Evolutionary conservation across 2,888 invertebrate genomes (phyloP), one percentile per base, ranked within the genome.

Genomic region (Trissonchulus latispiculum): DNA sequence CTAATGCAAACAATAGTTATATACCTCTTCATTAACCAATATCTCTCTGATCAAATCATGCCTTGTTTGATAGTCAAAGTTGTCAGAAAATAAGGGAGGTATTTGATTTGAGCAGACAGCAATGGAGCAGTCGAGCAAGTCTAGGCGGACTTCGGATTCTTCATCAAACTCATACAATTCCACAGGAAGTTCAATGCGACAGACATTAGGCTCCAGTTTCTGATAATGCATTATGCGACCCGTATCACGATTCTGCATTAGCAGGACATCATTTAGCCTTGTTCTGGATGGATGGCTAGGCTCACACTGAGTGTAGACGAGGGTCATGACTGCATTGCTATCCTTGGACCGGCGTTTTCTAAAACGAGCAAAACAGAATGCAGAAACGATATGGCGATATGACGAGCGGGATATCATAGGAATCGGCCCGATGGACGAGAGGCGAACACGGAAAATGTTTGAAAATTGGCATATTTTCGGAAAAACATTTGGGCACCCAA

Each of bases 61-160:
- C 80, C 90, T 88, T 0, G 91, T 91, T 88, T 93, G 90, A 83
- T 92, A 97, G 85, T 97, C 97, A 86, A 96, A 96, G 86, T 97
- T 95, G 83, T 97, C 97, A 37, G 93, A 90, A 85, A 95, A 96
- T 1, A 95, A 86, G 1, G 92, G 91, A 3, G 93, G 89, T 72
- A 95, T 92, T 36, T 90, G 88, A 0, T 91, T 89, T 0, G 95
- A 93, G 82, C 96, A 96, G 72, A 96, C 87, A 36, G 91, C 90
- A 75, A 96, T 90, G 80, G 91, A 90, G 1, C 92, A 90, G 85
- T 95, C 94, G 74, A 90, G 85, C 62, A 93, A 85, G 84, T 93
- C 91, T 79, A 91, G 90, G 76, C 90, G 88, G 75, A 94, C 84
- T 72, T 89, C 88, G 3, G 93, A 87, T 80, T 89, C 88, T 1